Percentiles rank a stretch among this genome's conserved stretches.
These are phyloP conservation scores for Ylistrum balloti DNA, from an alignment of 1,140 invertebrate species.

Conservation along the genomic window DNA sequence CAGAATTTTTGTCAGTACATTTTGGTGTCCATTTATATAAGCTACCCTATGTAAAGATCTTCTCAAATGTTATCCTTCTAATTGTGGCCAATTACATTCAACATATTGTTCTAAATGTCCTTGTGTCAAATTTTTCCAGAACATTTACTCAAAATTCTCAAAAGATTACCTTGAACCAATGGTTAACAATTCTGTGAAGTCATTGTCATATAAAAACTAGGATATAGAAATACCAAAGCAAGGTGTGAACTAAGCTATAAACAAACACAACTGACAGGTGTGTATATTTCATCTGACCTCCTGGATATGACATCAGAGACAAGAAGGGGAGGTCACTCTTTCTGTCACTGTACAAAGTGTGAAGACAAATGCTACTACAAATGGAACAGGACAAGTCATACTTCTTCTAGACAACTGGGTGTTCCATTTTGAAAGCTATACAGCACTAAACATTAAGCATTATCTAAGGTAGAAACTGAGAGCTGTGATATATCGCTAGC, in stretches of 20 bases:
- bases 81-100: background rate
- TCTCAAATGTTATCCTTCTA: background rate
- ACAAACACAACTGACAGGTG: background rate
- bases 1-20: background rate
- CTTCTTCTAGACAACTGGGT: background rate
- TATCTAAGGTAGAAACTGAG: too few species aligned
- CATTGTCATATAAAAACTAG: background rate
- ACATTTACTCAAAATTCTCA: background rate
- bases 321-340: background rate
- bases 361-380: background rate
- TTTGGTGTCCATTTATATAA: background rate
- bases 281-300: conserved; percentile 14
- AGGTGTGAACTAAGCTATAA: background rate
- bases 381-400: background rate
- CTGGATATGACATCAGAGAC: background rate
- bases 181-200: too few species aligned
- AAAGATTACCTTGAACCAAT: too few species aligned
- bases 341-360: background rate
- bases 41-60: too few species aligned
- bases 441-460: too few species aligned
- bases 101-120: background rate
- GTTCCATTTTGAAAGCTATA: background rate
- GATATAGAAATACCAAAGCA: background rate
- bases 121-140: background rate
- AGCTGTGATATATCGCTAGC: too few species aligned